phyloP scores from a whole-genome alignment of 2,888 invertebrate species.

The Rhamphomyia laevipes region DNA sequence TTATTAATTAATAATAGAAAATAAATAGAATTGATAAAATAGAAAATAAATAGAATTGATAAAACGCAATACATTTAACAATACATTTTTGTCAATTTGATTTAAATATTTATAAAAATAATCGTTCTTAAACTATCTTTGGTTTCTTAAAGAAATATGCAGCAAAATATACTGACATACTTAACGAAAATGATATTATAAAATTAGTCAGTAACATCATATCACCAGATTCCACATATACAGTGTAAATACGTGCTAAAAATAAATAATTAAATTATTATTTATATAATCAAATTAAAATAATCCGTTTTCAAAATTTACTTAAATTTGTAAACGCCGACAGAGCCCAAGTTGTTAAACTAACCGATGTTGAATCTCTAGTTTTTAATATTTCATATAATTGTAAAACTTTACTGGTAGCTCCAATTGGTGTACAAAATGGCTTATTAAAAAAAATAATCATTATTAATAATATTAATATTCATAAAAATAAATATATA shows the following conservation, averaged over 20 bases:
- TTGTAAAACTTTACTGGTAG: conserved; percentile 71
- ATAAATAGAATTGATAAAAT: too few relatives aligned
- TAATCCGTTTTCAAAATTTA: conserved; percentile 41
- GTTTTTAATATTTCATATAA: conserved; percentile 57
- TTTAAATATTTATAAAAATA: too few relatives aligned
- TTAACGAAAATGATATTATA: conserved; percentile 54
- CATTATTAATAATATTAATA: too few relatives aligned
- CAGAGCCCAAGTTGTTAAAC: conserved; percentile 68
- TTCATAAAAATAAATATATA: too few relatives aligned
- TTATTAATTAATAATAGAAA: too few relatives aligned
- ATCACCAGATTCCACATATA: conserved; percentile 68
- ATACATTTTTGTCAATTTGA: too few relatives aligned
- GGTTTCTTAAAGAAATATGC: conserved; percentile 53
- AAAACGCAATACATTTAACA: too few relatives aligned
- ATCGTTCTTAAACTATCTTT: conserved; percentile 21
- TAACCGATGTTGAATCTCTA: conserved; percentile 64
- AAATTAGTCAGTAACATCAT: conserved; percentile 60
- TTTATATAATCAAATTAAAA: not conserved
- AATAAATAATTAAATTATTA: conserved; percentile 16
- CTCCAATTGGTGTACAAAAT: conserved; percentile 55
- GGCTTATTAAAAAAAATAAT: conserved; percentile 22
- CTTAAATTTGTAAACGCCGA: conserved; percentile 70
- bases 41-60: too few relatives aligned
- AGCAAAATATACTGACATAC: conserved; percentile 56
- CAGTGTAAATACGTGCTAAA: conserved; percentile 70